Conservation (phyloP, 2,797 vertebrate species). For the Urosaurus nigricauda region DNA sequence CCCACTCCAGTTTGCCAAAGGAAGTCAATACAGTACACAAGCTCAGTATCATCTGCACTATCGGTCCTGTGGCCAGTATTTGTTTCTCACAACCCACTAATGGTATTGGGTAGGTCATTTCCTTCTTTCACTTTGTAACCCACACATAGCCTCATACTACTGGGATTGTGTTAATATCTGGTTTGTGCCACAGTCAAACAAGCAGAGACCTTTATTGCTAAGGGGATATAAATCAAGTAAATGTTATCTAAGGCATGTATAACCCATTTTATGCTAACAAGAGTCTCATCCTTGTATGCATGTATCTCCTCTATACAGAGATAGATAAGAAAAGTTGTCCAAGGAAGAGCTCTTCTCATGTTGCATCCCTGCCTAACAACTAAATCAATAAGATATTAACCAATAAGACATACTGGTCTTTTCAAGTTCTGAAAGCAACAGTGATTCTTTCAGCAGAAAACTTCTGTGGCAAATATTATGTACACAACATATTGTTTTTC, state of each 20-base stretch:
- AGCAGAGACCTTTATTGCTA: not conserved
- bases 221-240: not conserved
- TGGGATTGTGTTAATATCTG: not conserved
- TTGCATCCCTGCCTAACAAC: not conserved
- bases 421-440: not conserved
- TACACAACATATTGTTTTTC: conserved; percentile 2
- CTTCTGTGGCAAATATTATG: not conserved
- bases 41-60: not conserved
- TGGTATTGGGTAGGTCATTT: not conserved
- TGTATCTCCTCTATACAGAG: not conserved
- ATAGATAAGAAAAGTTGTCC: not conserved
- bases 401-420: not conserved
- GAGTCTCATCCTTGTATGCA: not conserved
- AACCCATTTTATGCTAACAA: not conserved
- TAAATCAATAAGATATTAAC: not conserved
- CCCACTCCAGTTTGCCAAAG: not conserved
- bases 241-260: not conserved
- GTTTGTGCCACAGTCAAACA: not conserved
- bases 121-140: not conserved
- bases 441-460: not conserved
- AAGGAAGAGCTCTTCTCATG: not conserved
- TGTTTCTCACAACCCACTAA: not conserved
- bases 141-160: not conserved
- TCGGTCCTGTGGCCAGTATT: not conserved
- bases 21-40: not conserved